Conservation (phyloP, 2,888 invertebrate genomes). For the Tenthredo livida region DNA sequence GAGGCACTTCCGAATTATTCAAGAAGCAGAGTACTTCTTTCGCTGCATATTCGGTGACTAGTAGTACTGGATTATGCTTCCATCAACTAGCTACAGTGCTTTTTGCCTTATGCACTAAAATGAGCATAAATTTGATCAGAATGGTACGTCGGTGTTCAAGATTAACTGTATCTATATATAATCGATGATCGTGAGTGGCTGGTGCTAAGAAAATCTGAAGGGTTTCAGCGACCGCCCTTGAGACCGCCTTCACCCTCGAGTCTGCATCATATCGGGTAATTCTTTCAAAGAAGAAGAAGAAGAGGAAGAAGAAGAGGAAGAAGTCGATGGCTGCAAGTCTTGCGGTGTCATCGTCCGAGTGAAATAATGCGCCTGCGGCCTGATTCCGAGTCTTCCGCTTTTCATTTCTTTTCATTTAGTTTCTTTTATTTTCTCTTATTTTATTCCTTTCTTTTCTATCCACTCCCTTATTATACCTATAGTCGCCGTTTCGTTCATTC, state of each 20-base stretch:
- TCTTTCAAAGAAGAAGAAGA: background rate
- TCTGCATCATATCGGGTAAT: background rate
- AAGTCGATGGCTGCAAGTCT: background rate
- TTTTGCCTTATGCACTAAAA: too few species aligned
- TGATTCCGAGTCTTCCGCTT: constrained; percentile 52
- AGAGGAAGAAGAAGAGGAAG: too few species aligned
- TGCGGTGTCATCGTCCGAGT: constrained; percentile 43
- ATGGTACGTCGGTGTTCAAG: background rate
- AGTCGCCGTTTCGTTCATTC: background rate
- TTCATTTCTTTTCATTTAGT: constrained; percentile 38
- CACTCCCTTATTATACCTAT: background rate
- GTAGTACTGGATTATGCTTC: too few species aligned
- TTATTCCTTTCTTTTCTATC: background rate
- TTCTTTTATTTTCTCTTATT: background rate
- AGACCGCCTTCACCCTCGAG: constrained; percentile 3
- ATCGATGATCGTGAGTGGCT: background rate
- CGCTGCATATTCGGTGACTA: too few species aligned
- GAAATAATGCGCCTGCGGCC: constrained; percentile 52
- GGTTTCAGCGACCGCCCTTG: constrained; percentile 30
- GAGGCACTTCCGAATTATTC: too few species aligned
- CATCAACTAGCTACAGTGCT: background rate
- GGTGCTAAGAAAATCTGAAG: background rate
- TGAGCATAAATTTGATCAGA: background rate
- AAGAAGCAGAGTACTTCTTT: too few species aligned
- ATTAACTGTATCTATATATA: background rate